Percentiles rank a stretch among this genome's conserved stretches.
These are phyloP conservation scores for Nothocercus julius DNA, from an alignment of 2,113 vertebrate species.

Conservation along the genomic window DNA sequence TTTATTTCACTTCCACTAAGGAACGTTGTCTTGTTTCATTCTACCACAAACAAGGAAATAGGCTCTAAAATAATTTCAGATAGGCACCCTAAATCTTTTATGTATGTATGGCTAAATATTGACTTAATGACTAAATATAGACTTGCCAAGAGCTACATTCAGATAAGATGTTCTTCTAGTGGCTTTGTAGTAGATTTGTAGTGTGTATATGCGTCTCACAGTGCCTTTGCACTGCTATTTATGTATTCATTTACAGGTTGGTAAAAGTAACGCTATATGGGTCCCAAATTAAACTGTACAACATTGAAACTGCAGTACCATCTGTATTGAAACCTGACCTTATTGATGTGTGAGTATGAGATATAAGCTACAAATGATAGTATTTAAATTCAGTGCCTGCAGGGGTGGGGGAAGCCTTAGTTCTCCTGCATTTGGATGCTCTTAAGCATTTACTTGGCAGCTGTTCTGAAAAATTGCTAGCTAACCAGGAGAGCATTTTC, in stretches of 20 bases:
- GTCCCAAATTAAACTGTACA: slow-evolving; percentile 94
- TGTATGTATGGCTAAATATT: neutral
- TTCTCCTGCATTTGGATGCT: neutral
- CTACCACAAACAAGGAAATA: neutral
- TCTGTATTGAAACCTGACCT: slow-evolving; percentile 97
- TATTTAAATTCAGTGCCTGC: rapidly evolving
- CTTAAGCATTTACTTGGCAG: neutral
- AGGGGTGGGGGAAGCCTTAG: rapidly evolving
- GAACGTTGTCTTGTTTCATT: neutral
- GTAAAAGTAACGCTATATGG: slow-evolving; percentile 95
- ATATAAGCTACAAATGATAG: rapidly evolving
- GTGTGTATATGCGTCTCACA: no score
- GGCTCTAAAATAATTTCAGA: neutral
- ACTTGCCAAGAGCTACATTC: neutral
- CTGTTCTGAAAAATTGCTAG: neutral
- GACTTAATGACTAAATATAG: no score
- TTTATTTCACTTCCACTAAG: neutral
- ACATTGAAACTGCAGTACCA: slow-evolving; percentile 96
- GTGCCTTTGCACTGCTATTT: neutral
- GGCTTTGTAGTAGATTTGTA: neutral
- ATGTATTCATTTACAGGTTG: slow-evolving; percentile 77
- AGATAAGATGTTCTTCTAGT: neutral
- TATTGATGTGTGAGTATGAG: slow-evolving; percentile 92
- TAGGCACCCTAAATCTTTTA: neutral
- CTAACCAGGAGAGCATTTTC: neutral